A percentile compares a stretch with the other conserved stretches of the same genome.
Conservation (phyloP, 2,797 vertebrate species). For the Artibeus jamaicensis region DNA sequence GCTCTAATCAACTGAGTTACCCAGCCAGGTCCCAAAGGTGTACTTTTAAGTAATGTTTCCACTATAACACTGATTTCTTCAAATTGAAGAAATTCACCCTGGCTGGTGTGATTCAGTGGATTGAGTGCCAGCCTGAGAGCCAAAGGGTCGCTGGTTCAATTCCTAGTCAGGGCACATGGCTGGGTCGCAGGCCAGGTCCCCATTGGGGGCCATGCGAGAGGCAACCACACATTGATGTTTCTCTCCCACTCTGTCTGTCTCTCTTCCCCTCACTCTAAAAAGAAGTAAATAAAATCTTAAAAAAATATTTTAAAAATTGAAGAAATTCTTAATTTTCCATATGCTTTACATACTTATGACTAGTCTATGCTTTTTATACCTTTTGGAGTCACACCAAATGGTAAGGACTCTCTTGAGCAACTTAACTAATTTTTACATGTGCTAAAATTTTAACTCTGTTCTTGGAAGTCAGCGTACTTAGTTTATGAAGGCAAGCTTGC, state of each 20-base stretch:
- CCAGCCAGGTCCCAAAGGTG: not conserved
- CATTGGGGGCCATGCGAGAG: too few species aligned
- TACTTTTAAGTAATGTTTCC: constrained; percentile 36
- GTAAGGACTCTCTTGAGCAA: not conserved
- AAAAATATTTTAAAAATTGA: not conserved
- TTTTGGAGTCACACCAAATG: not conserved
- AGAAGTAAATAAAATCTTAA: too few species aligned
- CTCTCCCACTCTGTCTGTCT: too few species aligned
- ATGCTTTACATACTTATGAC: not conserved
- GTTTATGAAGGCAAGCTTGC: not conserved
- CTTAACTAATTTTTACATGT: not conserved
- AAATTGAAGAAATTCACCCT: constrained; percentile 37
- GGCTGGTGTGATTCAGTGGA: too few species aligned
- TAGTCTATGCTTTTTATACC: not conserved
- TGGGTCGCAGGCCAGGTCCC: too few species aligned
- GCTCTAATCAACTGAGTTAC: not conserved
- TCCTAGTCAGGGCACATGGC: too few species aligned
- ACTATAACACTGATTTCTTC: constrained; percentile 55
- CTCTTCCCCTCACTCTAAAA: too few species aligned
- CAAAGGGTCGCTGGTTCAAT: too few species aligned
- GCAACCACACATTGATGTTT: too few species aligned
- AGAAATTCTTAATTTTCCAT: constrained; percentile 43
- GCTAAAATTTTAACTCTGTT: not conserved
- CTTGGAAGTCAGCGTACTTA: not conserved
- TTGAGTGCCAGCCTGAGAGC: too few species aligned